Evolutionary conservation across 1,140 invertebrate genomes (phyloP).

Genomic region (Manduca sexta): DNA sequence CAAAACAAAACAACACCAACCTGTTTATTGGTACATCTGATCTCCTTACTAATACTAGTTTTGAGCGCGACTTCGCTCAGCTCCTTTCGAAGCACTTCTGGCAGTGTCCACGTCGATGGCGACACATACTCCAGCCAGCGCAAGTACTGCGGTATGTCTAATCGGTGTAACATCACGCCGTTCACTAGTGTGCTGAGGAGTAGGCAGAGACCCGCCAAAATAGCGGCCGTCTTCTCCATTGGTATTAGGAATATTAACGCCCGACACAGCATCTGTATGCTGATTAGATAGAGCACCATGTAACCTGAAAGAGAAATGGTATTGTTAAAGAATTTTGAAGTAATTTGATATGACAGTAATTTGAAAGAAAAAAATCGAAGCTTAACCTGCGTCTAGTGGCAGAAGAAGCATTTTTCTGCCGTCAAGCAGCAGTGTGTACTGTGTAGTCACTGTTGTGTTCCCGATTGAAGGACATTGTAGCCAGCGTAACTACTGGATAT

Average conservation of each 20-base stretch:
- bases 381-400: too few relatives aligned
- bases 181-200: conserved; percentile 78
- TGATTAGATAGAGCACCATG: conserved; percentile 85
- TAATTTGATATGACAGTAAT: not conserved
- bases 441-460: too few relatives aligned
- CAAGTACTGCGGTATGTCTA: conserved; percentile 80
- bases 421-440: too few relatives aligned
- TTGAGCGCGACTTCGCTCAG: conserved; percentile 75
- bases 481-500: too few relatives aligned
- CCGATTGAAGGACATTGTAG: too few relatives aligned
- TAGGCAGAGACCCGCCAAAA: conserved; percentile 77
- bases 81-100: conserved; percentile 79
- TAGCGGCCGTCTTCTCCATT: conserved; percentile 73
- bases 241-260: conserved; percentile 79
- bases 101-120: conserved; percentile 83
- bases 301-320: conserved; percentile 73
- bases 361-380: too few relatives aligned
- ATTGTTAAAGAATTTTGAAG: not conserved
- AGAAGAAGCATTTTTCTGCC: too few relatives aligned
- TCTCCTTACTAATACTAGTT: conserved; percentile 72
- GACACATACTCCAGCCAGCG: conserved; percentile 81
- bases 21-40: conserved; percentile 80
- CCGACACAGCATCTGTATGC: conserved; percentile 81
- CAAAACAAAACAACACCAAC: too few relatives aligned
- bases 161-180: conserved; percentile 82